These are phyloP conservation scores for Yasuhikotakia modesta DNA, from an alignment of 2,797 vertebrate genomes.

Conservation along the genomic window DNA sequence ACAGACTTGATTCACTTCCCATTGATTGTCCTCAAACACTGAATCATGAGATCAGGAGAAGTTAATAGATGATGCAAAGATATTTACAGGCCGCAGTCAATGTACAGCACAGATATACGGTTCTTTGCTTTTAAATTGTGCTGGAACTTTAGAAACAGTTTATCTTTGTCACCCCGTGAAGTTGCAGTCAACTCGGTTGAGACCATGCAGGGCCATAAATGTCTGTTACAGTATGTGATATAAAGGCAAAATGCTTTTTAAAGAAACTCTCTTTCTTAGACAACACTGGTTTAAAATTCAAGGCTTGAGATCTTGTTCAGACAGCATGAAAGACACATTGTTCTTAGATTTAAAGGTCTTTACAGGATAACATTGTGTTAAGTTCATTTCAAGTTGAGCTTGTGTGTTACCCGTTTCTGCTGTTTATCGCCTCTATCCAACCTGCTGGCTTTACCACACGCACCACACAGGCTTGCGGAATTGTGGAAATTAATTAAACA, in stretches of 20 bases:
- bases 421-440: neutral
- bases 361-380: neutral
- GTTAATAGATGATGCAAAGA: no score
- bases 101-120: neutral
- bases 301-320: neutral
- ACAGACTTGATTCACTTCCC: no score
- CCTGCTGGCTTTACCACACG: neutral
- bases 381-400: neutral
- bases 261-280: neutral
- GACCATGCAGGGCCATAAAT: neutral
- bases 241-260: neutral
- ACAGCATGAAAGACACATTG: neutral
- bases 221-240: neutral
- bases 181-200: neutral
- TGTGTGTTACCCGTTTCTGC: conserved; percentile 3
- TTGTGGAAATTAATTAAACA: conserved; percentile 33
- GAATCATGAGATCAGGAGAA: no score
- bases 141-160: conserved; percentile 8
- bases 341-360: neutral
- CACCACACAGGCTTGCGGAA: conserved; percentile 11
- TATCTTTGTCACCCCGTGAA: conserved; percentile 2
- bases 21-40: no score
- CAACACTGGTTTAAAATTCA: conserved; percentile 1
- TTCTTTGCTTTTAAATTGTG: conserved; percentile 6
- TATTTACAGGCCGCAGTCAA: no score